These are phyloP conservation scores for Etheostoma spectabile DNA, from an alignment of 2,113 vertebrate genomes.

Conservation along the genomic window DNA sequence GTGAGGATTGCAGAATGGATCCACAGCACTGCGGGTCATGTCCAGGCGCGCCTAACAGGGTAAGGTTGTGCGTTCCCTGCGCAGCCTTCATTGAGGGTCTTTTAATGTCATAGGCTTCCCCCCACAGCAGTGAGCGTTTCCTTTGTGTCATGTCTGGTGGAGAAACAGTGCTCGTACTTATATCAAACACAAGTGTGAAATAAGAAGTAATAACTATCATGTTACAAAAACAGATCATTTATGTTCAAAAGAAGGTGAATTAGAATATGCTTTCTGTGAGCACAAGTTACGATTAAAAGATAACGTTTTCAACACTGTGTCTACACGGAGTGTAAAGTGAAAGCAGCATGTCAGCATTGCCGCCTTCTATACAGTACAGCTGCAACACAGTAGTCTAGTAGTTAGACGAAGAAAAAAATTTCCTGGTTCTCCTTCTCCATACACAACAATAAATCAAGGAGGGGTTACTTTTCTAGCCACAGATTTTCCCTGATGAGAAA, in stretches of 20 bases:
- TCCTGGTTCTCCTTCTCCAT: too few species aligned
- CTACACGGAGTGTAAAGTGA: not conserved
- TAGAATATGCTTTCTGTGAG: not conserved
- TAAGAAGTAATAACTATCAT: not conserved
- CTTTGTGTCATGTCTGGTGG: not conserved
- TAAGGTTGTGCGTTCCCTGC: constrained; percentile 44
- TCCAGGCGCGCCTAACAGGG: accelerated
- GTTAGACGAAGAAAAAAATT: too few species aligned
- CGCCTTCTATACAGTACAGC: not conserved
- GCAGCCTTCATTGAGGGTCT: constrained; percentile 54
- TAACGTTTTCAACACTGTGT: not conserved
- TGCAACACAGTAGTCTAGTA: not conserved
- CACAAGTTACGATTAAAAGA: too few species aligned
- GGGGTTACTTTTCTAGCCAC: too few species aligned
- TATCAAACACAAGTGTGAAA: not conserved
- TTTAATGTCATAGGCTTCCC: constrained; percentile 19
- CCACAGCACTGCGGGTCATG: constrained; percentile 50
- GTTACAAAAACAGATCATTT: not conserved
- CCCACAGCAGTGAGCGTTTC: constrained; percentile 55
- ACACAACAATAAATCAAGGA: too few species aligned
- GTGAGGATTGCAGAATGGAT: constrained; percentile 2
- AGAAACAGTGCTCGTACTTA: not conserved
- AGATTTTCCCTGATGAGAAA: too few species aligned
- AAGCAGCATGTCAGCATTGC: not conserved
- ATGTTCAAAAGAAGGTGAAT: not conserved